phyloP scores from a whole-genome alignment of 35 echinoderm and acorn worm genomes.

The Ptychodera flava region DNA sequence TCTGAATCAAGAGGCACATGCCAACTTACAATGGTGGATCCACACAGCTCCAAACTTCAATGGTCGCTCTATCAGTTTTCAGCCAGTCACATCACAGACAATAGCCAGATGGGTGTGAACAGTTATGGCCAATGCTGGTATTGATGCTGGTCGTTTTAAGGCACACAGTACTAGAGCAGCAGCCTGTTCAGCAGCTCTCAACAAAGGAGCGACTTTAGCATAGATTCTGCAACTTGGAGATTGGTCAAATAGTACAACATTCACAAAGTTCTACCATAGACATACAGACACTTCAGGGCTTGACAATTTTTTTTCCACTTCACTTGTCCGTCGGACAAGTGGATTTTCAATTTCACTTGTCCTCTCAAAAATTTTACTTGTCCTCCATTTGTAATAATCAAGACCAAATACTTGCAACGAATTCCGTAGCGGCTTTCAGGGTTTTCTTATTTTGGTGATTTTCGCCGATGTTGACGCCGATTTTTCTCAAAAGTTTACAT shows the following conservation, averaged over 20 bases:
- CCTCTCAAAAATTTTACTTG: no score
- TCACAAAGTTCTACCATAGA: not conserved
- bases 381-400: no score
- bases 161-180: slow-evolving; percentile 22
- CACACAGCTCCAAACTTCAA: not conserved
- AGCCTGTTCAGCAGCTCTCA: not conserved
- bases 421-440: no score
- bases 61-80: not conserved
- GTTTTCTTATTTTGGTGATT: no score
- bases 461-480: no score
- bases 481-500: no score
- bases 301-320: no score
- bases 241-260: not conserved
- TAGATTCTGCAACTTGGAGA: not conserved
- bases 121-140: not conserved
- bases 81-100: slow-evolving; percentile 1
- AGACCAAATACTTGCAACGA: no score
- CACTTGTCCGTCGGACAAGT: no score
- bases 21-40: not conserved
- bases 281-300: no score
- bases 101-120: slow-evolving; percentile 7
- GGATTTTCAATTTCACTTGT: no score
- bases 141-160: slow-evolving; percentile 4
- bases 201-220: not conserved
- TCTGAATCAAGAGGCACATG: not conserved